A percentile compares a stretch with the other conserved stretches of the same genome.
phyloP scores from a whole-genome alignment of 2,113 vertebrate species.

The Microcebus lehilahytsara region DNA sequence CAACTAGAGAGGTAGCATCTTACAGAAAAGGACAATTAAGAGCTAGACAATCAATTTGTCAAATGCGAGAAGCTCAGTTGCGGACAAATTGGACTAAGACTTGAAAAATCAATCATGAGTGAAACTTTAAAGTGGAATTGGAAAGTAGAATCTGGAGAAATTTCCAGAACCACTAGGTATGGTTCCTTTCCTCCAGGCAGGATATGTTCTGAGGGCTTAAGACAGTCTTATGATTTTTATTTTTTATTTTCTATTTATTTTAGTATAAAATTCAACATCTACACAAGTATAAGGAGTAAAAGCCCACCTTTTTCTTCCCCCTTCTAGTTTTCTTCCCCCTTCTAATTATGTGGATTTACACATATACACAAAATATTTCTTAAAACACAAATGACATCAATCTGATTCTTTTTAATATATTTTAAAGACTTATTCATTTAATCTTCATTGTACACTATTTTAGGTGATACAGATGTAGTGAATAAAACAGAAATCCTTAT shows the following conservation, averaged over 20 bases:
- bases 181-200: background rate
- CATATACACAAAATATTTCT: background rate
- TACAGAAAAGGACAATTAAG: background rate
- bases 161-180: background rate
- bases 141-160: background rate
- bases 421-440: background rate
- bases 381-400: background rate
- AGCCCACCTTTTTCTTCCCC: background rate
- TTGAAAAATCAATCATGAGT: background rate
- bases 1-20: background rate
- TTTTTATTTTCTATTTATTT: background rate
- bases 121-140: background rate
- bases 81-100: background rate
- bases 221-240: background rate
- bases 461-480: background rate
- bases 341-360: background rate
- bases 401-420: background rate
- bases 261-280: background rate
- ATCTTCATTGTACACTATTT: background rate
- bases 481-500: background rate
- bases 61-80: background rate
- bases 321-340: background rate
- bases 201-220: background rate
- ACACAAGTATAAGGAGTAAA: background rate
- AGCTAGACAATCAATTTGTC: background rate